These are phyloP conservation scores for Neostethus bicornis DNA, from an alignment of 2,797 vertebrate species.

Conservation along the genomic window DNA sequence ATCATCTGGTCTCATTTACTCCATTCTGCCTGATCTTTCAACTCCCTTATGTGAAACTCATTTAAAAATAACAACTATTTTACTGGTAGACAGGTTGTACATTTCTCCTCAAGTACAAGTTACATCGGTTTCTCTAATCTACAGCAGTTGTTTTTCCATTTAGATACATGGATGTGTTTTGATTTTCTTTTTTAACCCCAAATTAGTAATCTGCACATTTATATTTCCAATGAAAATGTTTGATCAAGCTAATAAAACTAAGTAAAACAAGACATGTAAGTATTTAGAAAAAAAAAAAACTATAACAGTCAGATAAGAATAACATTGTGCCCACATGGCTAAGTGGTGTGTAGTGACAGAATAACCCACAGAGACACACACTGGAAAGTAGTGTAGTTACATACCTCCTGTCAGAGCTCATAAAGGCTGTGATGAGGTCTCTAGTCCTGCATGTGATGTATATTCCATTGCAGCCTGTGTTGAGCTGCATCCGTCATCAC, in stretches of 20 bases:
- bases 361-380: constrained; percentile 7
- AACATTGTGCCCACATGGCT: not conserved
- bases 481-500: constrained; percentile 19
- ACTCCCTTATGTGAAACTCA: not conserved
- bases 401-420: constrained; percentile 56
- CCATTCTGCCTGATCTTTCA: not conserved
- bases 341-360: constrained; percentile 10
- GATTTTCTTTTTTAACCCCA: too few species aligned
- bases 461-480: constrained; percentile 39
- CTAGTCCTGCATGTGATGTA: constrained; percentile 36
- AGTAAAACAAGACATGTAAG: not conserved
- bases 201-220: not conserved
- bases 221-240: not conserved
- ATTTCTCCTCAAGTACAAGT: not conserved
- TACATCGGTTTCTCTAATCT: too few species aligned
- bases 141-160: too few species aligned
- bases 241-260: constrained; percentile 1
- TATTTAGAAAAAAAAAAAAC: not conserved
- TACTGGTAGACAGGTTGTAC: not conserved
- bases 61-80: not conserved
- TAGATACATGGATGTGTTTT: too few species aligned
- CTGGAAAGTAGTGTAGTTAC: constrained; percentile 25
- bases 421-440: constrained; percentile 21
- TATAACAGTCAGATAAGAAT: constrained; percentile 14
- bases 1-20: not conserved